Conservation (phyloP, 30 jellyfish, hydroid and myxozoan genomes). For the Pseudorhiza aurosa region DNA sequence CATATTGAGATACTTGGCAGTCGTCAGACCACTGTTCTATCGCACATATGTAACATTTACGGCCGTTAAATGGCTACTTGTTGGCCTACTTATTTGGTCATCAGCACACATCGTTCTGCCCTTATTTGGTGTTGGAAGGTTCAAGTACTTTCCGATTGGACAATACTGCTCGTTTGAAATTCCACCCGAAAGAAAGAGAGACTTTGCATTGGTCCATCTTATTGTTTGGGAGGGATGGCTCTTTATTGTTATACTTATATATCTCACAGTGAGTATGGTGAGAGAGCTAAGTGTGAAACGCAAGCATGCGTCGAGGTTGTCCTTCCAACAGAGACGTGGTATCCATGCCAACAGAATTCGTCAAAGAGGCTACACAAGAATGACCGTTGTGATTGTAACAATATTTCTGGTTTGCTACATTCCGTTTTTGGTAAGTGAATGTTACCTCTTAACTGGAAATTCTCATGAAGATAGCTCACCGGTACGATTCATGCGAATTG, state of each 20-base stretch:
- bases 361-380: slow-evolving; percentile 73
- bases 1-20: slow-evolving; percentile 68
- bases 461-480: too few relatives aligned
- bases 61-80: slow-evolving; percentile 24
- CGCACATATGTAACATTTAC: slow-evolving; percentile 46
- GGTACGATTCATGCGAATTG: too few relatives aligned
- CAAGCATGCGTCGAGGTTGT: slow-evolving; percentile 43
- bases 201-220: slow-evolving; percentile 55
- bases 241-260: slow-evolving; percentile 2
- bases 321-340: slow-evolving; percentile 65
- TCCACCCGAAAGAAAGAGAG: slow-evolving; percentile 26
- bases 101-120: slow-evolving; percentile 60
- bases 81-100: slow-evolving; percentile 60
- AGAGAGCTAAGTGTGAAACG: slow-evolving; percentile 45
- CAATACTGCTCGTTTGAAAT: slow-evolving; percentile 75
- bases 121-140: slow-evolving; percentile 65
- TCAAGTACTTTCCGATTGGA: slow-evolving; percentile 56
- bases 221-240: slow-evolving; percentile 82
- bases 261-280: slow-evolving; percentile 37
- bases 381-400: slow-evolving; percentile 67
- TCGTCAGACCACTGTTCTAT: slow-evolving; percentile 67
- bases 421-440: slow-evolving; percentile 77
- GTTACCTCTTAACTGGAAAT: too few relatives aligned
- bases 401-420: slow-evolving; percentile 62
- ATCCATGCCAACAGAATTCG: slow-evolving; percentile 34